Evolutionary conservation across 2,797 vertebrate genomes (phyloP).

Genomic region (Euphonia xanthogaster): DNA sequence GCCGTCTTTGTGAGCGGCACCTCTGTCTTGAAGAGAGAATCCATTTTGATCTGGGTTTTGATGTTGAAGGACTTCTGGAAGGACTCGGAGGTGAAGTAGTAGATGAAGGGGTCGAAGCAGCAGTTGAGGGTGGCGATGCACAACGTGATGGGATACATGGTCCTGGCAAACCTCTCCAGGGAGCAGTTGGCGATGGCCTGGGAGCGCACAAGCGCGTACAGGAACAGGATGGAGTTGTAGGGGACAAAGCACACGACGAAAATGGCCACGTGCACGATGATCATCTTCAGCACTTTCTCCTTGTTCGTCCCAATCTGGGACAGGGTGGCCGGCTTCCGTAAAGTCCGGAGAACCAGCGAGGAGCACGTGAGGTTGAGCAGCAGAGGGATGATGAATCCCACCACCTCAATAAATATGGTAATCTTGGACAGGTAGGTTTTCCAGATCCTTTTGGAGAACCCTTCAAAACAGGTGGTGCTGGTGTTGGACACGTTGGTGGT

Average conservation of each 20-base stretch:
- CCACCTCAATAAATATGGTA: slow-evolving; percentile 98
- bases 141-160: slow-evolving; percentile 92
- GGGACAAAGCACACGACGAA: slow-evolving; percentile 98
- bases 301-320: slow-evolving; percentile 94
- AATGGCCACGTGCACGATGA: slow-evolving; percentile 92
- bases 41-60: slow-evolving; percentile 84
- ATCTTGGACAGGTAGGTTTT: slow-evolving; percentile 97
- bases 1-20: slow-evolving; percentile 75
- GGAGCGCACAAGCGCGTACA: slow-evolving; percentile 93
- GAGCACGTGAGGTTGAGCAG: slow-evolving; percentile 92
- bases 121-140: slow-evolving; percentile 95
- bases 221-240: slow-evolving; percentile 96
- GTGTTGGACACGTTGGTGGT: slow-evolving; percentile 89
- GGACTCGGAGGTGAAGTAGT: slow-evolving; percentile 96
- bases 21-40: slow-evolving; percentile 86
- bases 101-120: slow-evolving; percentile 96
- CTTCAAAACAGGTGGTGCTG: slow-evolving; percentile 94
- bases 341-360: slow-evolving; percentile 90
- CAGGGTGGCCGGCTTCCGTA: slow-evolving; percentile 87
- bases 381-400: slow-evolving; percentile 93
- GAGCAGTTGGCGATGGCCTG: slow-evolving; percentile 90
- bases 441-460: slow-evolving; percentile 96
- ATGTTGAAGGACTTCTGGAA: slow-evolving; percentile 95
- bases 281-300: slow-evolving; percentile 93
- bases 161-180: slow-evolving; percentile 90